Conservation (phyloP, 2,888 invertebrate genomes). For the Hermodice carunculata region DNA sequence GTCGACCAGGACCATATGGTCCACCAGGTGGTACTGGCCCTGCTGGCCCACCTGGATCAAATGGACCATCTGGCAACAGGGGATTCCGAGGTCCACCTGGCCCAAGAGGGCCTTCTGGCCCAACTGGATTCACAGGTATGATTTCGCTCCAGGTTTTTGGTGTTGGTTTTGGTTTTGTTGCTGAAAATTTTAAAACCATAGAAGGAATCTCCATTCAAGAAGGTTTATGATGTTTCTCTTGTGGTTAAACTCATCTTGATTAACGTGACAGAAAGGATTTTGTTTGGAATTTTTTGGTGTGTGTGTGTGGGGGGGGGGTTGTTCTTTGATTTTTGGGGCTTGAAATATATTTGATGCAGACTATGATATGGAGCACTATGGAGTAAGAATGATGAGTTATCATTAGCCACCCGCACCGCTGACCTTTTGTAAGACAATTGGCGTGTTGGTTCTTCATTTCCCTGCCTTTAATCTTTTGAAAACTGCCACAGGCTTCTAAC, state of each 20-base stretch:
- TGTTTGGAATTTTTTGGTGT: too few species aligned
- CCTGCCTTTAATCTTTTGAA: too few species aligned
- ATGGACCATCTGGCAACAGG: neutral
- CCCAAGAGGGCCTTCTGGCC: slow-evolving; percentile 5
- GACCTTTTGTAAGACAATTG: too few species aligned
- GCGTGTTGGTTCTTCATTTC: too few species aligned
- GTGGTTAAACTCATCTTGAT: neutral
- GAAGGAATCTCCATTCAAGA: neutral
- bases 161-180: neutral
- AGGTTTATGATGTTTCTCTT: neutral
- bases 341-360: too few species aligned
- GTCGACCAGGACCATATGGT: slow-evolving; percentile 20
- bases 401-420: too few species aligned
- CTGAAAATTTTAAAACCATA: neutral
- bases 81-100: slow-evolving; percentile 20
- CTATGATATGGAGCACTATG: too few species aligned
- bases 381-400: too few species aligned
- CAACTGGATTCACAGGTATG: slow-evolving; percentile 44
- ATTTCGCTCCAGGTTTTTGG: neutral
- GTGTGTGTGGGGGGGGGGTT: too few species aligned
- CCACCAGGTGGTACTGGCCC: slow-evolving; percentile 19
- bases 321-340: too few species aligned
- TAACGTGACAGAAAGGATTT: too few species aligned
- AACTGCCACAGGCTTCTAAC: too few species aligned
- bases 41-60: slow-evolving; percentile 1